Conservation (phyloP, 2,113 vertebrate species). For the Pelmatolapia mariae region DNA sequence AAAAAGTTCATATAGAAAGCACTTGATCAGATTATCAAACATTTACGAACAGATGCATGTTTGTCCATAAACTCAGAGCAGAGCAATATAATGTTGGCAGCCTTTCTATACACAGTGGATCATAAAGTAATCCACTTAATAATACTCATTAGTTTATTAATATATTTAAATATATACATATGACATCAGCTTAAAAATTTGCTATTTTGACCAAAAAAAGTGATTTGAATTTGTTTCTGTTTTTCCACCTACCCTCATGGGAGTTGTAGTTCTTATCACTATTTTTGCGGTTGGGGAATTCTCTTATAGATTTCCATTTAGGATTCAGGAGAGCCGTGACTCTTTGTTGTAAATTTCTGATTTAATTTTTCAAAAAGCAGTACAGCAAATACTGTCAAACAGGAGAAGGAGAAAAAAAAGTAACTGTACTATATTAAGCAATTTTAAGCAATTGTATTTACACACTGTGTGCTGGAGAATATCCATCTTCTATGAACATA, state of each 20-base stretch:
- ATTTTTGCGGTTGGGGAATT: background rate
- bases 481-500: background rate
- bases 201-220: background rate
- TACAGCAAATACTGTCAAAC: background rate
- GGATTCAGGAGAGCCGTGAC: background rate
- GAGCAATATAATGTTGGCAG: background rate
- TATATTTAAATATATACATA: background rate
- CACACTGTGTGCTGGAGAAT: background rate
- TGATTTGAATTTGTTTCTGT: background rate
- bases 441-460: background rate
- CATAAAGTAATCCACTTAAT: background rate
- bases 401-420: background rate
- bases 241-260: background rate
- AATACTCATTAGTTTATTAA: background rate
- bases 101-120: background rate
- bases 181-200: background rate
- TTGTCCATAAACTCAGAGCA: background rate
- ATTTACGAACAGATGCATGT: constrained; percentile 3
- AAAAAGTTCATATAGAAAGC: constrained; percentile 36
- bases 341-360: background rate
- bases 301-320: background rate
- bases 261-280: background rate
- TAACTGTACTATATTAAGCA: background rate
- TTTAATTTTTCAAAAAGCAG: background rate
- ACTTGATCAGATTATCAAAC: constrained; percentile 52